Evolutionary conservation across 2,113 vertebrate genomes (phyloP), one percentile per base, ranked within the genome.

Genomic region (Oncorhynchus mykiss): DNA sequence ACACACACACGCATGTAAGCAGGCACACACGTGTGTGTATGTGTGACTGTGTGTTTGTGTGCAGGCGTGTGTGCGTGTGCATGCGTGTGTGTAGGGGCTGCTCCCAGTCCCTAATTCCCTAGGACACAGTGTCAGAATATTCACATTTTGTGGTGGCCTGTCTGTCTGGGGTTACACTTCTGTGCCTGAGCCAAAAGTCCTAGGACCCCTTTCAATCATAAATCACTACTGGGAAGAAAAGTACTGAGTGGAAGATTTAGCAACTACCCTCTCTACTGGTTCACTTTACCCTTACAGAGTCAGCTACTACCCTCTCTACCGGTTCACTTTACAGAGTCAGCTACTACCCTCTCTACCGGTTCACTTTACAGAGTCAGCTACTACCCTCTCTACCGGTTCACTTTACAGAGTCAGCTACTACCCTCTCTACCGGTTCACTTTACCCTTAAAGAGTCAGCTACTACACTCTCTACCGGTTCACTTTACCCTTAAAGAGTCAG

Each of bases 91-190:
- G 72, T 74, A 82, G 80, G 49, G 24, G 79, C 78, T 79, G 71
- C 48, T 6, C 12, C 51, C 51, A 54, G 39, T 45, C 39, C 39
- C 39, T 11, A 45, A 71, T 72, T 31, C 70, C 29, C 75, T 67
- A 73, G 70, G 67, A 71, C 76, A 77, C 73, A 45, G 86, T 79
- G 85, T 84, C 80, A 91, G 82, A 92, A 93, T 88, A 88, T 85
- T 91, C 77, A 88, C 87, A 92, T 91, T 90, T 88, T 82, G 76
- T 79, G 80, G 87, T 75, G 74, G 84, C 75, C 64, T 45, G 81
- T 70, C 78, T 66, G 80, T 73, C 78, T 83, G 84, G 60, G 71
- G 78, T 85, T 85, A 86, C 79, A 82, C 78, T 72, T 82, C 82
- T 82, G 70, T 80, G 51, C 51, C 51, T 54, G 80, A 69, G 82